Evolutionary conservation across 2,797 vertebrate genomes (phyloP).

Genomic region (Ataeniobius toweri): DNA sequence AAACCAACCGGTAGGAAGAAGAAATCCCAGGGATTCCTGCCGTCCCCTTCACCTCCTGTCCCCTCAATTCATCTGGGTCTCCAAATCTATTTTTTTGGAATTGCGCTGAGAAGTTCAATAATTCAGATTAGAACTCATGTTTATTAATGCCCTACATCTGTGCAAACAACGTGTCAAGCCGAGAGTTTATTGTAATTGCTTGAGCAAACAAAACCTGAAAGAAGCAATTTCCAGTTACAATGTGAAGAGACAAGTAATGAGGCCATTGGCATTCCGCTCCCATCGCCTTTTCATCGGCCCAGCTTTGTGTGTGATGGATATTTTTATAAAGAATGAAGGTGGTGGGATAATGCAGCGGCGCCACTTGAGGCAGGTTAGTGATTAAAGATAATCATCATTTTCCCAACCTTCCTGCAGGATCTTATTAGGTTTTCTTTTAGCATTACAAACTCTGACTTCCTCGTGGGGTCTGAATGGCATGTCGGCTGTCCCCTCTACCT

Average conservation of each 20-base stretch:
- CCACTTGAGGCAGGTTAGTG: slow-evolving; percentile 91
- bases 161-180: slow-evolving; percentile 99
- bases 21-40: slow-evolving; percentile 86
- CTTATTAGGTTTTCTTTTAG: slow-evolving; percentile 88
- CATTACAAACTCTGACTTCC: slow-evolving; percentile 86
- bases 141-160: slow-evolving; percentile 99
- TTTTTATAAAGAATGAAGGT: slow-evolving; percentile 96
- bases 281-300: slow-evolving; percentile 89
- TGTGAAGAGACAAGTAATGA: slow-evolving; percentile 99
- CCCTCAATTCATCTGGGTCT: slow-evolving; percentile 75
- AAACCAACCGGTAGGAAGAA: slow-evolving; percentile 81
- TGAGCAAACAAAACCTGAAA: slow-evolving; percentile 99
- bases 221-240: slow-evolving; percentile 99
- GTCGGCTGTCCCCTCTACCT: slow-evolving; percentile 33
- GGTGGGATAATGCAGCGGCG: slow-evolving; percentile 88
- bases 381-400: slow-evolving; percentile 97
- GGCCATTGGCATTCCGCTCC: slow-evolving; percentile 97
- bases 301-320: slow-evolving; percentile 92
- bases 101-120: slow-evolving; percentile 99
- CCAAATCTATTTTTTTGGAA: slow-evolving; percentile 92
- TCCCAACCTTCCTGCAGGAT: slow-evolving; percentile 71
- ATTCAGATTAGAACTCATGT: slow-evolving; percentile 99
- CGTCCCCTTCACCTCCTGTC: slow-evolving; percentile 72
- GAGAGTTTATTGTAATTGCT: slow-evolving; percentile 99
- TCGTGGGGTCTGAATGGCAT: slow-evolving; percentile 32